phyloP scores from a whole-genome alignment of 2,113 vertebrate genomes.

The Coreoperca whiteheadi region DNA sequence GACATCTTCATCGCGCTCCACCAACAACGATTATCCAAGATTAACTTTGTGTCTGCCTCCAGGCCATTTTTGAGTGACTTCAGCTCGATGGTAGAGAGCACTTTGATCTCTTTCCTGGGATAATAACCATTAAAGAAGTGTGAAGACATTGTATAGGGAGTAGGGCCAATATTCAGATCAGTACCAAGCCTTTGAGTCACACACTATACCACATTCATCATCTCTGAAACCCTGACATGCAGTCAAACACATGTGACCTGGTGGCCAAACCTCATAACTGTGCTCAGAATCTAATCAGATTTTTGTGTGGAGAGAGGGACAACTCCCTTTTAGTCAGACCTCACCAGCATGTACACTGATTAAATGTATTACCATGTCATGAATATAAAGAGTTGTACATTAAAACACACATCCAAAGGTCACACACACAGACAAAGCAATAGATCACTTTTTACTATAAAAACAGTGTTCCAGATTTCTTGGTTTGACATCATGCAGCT shows the following conservation, averaged over 20 bases:
- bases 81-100: slow-evolving; percentile 8
- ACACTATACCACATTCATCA: slow-evolving; percentile 31
- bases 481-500: slow-evolving; percentile 30
- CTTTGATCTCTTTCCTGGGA: slow-evolving; percentile 59
- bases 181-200: slow-evolving; percentile 43
- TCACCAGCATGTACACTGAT: slow-evolving; percentile 3
- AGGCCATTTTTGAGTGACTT: slow-evolving; percentile 41
- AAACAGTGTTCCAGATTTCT: slow-evolving; percentile 39
- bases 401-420: slow-evolving; percentile 16
- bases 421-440: slow-evolving; percentile 31
- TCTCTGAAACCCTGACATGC: slow-evolving; percentile 28
- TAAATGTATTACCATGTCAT: slow-evolving; percentile 10
- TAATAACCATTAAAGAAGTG: slow-evolving; percentile 36
- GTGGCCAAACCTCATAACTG: slow-evolving; percentile 29
- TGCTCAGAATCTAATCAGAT: slow-evolving; percentile 27
- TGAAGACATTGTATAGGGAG: slow-evolving; percentile 19
- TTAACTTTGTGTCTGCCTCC: slow-evolving; percentile 25
- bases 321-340: slow-evolving; percentile 22
- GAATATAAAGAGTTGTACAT: slow-evolving; percentile 4
- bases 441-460: background rate
- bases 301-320: slow-evolving; percentile 1
- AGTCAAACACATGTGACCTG: slow-evolving; percentile 35
- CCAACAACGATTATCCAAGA: slow-evolving; percentile 15
- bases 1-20: slow-evolving; percentile 5
- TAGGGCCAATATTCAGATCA: slow-evolving; percentile 40